These are phyloP conservation scores for Labeo rohita DNA, from an alignment of 2,113 vertebrate genomes.

Conservation along the genomic window DNA sequence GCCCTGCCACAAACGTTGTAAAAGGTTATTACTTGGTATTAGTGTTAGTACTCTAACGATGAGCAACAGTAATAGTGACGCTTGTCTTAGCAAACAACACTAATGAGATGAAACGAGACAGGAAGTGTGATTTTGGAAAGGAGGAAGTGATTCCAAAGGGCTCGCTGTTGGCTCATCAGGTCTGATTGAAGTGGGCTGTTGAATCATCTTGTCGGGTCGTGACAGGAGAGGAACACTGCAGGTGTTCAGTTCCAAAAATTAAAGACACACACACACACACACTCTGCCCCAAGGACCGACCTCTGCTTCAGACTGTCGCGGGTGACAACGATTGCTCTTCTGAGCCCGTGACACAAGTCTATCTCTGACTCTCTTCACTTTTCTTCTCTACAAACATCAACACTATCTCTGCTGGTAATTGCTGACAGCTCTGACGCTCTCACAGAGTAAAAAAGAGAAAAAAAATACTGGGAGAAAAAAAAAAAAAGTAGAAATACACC, in stretches of 20 bases:
- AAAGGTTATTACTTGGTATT: not conserved
- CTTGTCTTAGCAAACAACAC: conserved; percentile 4
- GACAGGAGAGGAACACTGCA: conserved; percentile 59
- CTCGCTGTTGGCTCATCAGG: conserved; percentile 38
- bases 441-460: conserved; percentile 25
- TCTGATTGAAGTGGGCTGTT: conserved; percentile 55
- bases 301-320: conserved; percentile 18
- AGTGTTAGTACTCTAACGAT: not conserved
- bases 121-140: not conserved
- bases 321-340: conserved; percentile 14
- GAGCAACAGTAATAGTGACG: conserved; percentile 20
- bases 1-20: not conserved
- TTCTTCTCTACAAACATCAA: not conserved
- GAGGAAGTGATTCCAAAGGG: not conserved
- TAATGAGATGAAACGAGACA: not conserved
- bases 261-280: conserved; percentile 53
- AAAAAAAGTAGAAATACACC: conserved; percentile 3
- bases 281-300: conserved; percentile 1
- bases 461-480: not conserved
- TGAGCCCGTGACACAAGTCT: not conserved
- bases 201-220: conserved; percentile 55
- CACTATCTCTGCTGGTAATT: conserved; percentile 12
- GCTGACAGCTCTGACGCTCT: conserved; percentile 25
- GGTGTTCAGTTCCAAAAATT: conserved; percentile 67
- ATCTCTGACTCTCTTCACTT: conserved; percentile 43